phyloP scores from a whole-genome alignment of 2,113 vertebrate genomes.

The Cyrtonyx montezumae region DNA sequence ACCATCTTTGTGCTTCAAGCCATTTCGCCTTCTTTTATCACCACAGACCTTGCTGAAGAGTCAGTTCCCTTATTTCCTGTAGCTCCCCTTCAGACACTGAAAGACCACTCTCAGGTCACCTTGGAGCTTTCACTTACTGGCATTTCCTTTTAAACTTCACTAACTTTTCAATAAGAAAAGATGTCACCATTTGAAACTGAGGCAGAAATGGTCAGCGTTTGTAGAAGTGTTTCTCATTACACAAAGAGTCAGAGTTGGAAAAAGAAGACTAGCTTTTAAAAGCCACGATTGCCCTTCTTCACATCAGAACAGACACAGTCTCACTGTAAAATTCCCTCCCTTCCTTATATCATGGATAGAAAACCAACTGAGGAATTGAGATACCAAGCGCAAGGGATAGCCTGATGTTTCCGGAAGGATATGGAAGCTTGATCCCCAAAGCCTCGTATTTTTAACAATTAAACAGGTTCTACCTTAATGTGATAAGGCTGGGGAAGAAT shows the following conservation, averaged over 20 bases:
- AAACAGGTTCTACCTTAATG: slow-evolving; percentile 23
- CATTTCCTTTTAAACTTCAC: not conserved
- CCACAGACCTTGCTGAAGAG: no score
- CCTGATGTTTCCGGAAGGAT: not conserved
- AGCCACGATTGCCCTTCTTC: not conserved
- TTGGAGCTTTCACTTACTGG: not conserved
- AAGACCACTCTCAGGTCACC: no score
- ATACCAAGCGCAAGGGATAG: not conserved
- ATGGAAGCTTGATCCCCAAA: not conserved
- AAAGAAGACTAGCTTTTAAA: not conserved
- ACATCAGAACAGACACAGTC: not conserved
- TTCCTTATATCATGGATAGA: not conserved
- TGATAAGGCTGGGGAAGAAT: slow-evolving; percentile 29
- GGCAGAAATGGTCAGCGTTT: not conserved
- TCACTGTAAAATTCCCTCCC: not conserved
- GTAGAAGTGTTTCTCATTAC: not conserved
- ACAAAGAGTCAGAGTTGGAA: not conserved
- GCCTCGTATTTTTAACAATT: slow-evolving; percentile 41
- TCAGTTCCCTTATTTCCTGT: no score
- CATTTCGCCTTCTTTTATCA: no score
- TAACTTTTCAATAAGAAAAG: not conserved
- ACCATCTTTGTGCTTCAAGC: no score
- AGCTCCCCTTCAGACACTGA: no score
- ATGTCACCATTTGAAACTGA: not conserved
- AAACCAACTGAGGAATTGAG: not conserved